Evolutionary conservation across 2,888 invertebrate genomes (phyloP), one percentile per base, ranked within the genome.

Genomic region (Scrobipalpa costella): DNA sequence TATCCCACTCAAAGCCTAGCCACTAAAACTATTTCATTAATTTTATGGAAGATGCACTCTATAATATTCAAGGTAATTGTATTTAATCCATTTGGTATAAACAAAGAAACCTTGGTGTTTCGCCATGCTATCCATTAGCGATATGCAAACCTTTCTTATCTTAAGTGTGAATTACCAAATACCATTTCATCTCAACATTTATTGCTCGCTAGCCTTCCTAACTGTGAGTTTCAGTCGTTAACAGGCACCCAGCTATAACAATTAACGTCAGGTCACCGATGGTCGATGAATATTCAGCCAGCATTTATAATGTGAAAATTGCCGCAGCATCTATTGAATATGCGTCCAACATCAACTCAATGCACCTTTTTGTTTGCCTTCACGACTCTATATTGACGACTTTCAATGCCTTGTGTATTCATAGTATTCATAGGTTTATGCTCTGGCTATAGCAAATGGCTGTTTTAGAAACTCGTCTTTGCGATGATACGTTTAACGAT

Each of bases 201-300:
- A 57, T 57, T 3, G 57, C 15, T 57, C 15, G 36, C 34, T 36
- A 57, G 33, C 57, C 17, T 21, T 34, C 38, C 61, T 27, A 78
- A 63, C 77, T 82, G 71, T 80, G 73, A 75, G 71, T 71, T 71
- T 38, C 62, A 65, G n/a, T 17, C 70, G 67, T 70, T 77, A 78
- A 78, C 79, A 77, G 74, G 74, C 77, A 78, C 76, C 49, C 74
- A 79, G 78, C 82, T 78, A 83, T 84, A 86, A 86, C 86, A 87
- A 89, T 90, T 88, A 88, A 86, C 84, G 84, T 81, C 76, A 76
- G 86, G 83, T 84, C 84, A 81, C 79, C 80, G 78, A 80, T 79
- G 82, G 74, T 77, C 78, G 76, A 83, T 88, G 86, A 89, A 90
- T 90, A 90, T 90, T 88, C 88, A 86, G 81, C 68, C 73, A 72